Evolutionary conservation across 2,888 invertebrate genomes (phyloP).

Genomic region (Clanis bilineata): DNA sequence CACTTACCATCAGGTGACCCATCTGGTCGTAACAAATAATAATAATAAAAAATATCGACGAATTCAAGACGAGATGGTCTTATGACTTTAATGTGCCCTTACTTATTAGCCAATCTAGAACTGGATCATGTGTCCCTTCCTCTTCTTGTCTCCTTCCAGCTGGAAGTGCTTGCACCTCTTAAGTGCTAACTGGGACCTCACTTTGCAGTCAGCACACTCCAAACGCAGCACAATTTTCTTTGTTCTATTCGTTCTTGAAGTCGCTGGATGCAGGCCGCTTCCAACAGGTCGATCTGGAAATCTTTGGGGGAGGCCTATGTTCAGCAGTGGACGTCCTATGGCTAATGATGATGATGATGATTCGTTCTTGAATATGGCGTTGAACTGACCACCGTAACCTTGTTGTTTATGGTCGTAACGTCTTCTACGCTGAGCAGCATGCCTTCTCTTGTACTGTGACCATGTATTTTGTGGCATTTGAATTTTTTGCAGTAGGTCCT

Average conservation of each 20-base stretch:
- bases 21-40: too few relatives aligned
- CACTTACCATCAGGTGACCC: too few relatives aligned
- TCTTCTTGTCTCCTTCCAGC: conserved; percentile 99
- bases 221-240: conserved; percentile 99
- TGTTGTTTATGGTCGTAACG: conserved; percentile 99
- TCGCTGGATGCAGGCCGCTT: too few relatives aligned
- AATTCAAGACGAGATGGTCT: too few relatives aligned
- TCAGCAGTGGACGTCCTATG: too few relatives aligned
- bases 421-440: conserved; percentile 97
- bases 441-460: conserved; percentile 99
- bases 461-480: conserved; percentile 99
- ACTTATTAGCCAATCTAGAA: conserved; percentile 88
- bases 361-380: conserved; percentile 99
- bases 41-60: too few relatives aligned
- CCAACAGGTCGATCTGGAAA: too few relatives aligned
- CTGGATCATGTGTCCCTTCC: conserved; percentile 99
- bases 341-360: too few relatives aligned
- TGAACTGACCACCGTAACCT: conserved; percentile 99
- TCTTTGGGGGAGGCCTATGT: conserved; percentile 90
- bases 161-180: conserved; percentile 99
- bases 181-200: conserved; percentile 97
- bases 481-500: conserved; percentile 99
- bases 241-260: conserved; percentile 93
- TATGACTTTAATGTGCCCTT: conserved; percentile 65
- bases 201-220: conserved; percentile 99